A percentile compares a stretch with the other conserved stretches of the same genome.
phyloP scores from a whole-genome alignment of 2,888 invertebrate genomes.

The Malthinus seriepunctatus region DNA sequence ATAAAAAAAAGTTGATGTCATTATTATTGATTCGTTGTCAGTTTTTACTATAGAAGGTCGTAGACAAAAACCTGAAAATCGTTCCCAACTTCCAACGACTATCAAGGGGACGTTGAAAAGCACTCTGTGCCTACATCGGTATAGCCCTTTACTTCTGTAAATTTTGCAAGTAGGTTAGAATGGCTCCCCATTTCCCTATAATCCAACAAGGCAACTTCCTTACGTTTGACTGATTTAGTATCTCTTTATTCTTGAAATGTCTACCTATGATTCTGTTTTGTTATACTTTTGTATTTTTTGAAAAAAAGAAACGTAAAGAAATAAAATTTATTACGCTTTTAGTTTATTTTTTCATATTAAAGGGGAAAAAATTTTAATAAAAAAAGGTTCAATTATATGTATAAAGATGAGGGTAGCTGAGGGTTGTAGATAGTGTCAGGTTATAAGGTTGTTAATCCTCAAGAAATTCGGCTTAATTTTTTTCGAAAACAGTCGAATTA shows the following conservation, averaged over 20 bases:
- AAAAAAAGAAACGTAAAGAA: background rate
- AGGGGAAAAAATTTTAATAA: background rate
- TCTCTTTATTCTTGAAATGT: slow-evolving; percentile 6
- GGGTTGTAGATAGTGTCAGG: background rate
- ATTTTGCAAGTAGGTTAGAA: slow-evolving; percentile 18
- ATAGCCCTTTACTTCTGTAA: slow-evolving; percentile 15
- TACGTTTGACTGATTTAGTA: slow-evolving; percentile 14
- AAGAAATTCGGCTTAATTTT: background rate
- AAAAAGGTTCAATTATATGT: background rate
- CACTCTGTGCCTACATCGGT: slow-evolving; percentile 4
- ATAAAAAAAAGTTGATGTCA: background rate
- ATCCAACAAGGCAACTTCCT: slow-evolving; percentile 7
- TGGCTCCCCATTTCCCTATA: slow-evolving; percentile 18
- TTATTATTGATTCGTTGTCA: slow-evolving; percentile 9
- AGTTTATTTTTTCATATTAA: background rate
- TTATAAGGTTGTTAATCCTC: background rate
- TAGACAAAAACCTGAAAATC: slow-evolving; percentile 11
- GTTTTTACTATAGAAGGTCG: slow-evolving; percentile 6
- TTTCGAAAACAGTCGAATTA: background rate
- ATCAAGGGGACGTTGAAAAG: slow-evolving; percentile 12
- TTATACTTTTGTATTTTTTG: slow-evolving; percentile 6
- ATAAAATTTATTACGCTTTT: background rate
- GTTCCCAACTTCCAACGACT: slow-evolving; percentile 14
- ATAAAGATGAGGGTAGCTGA: background rate
- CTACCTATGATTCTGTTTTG: slow-evolving; percentile 7